A percentile compares a stretch with the other conserved stretches of the same genome.
phyloP scores from a whole-genome alignment of 2,113 vertebrate genomes.

The cattle (Bos taurus) region DNA sequence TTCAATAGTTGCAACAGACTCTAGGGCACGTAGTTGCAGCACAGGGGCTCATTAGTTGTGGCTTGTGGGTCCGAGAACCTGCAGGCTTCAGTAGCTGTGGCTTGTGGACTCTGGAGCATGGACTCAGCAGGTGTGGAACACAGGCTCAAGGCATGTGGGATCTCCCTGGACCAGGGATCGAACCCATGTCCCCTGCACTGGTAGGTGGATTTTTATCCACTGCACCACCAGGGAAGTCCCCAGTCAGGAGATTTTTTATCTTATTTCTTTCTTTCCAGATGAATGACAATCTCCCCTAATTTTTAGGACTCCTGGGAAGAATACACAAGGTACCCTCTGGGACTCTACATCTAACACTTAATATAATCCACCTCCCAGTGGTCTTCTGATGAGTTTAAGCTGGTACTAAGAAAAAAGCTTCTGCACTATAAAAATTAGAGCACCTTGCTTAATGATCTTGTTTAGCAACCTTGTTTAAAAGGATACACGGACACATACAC shows the following conservation, averaged over 20 bases:
- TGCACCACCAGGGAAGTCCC: background rate
- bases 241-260: background rate
- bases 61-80: fast-evolving
- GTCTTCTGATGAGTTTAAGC: background rate
- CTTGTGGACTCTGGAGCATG: background rate
- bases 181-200: background rate
- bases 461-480: background rate
- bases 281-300: background rate
- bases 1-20: background rate
- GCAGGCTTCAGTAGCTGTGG: background rate
- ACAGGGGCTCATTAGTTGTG: background rate
- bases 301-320: background rate
- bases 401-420: background rate
- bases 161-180: background rate
- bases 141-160: background rate
- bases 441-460: background rate
- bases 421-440: background rate
- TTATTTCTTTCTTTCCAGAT: background rate
- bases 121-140: background rate
- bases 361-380: background rate
- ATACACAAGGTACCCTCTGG: background rate
- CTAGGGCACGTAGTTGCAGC: background rate
- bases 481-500: background rate
- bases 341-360: background rate
- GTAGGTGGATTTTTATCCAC: background rate